phyloP scores from a whole-genome alignment of 2,113 vertebrate genomes.

The Phrynosoma platyrhinos region DNA sequence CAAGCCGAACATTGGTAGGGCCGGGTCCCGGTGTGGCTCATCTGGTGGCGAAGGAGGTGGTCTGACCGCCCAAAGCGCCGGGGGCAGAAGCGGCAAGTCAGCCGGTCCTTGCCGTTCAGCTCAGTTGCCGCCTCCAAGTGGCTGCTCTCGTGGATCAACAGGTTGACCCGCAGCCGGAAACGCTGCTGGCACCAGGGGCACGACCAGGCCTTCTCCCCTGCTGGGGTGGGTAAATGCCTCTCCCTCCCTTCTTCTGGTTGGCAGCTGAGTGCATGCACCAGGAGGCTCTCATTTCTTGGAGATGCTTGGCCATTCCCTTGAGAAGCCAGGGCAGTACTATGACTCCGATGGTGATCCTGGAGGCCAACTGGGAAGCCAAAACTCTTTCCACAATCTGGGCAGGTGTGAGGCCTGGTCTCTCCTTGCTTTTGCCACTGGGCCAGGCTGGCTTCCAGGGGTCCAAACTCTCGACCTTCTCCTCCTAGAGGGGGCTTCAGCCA shows the following conservation, averaged over 20 bases:
- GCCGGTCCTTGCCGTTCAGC: slow-evolving; percentile 49
- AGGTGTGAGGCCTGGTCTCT: slow-evolving; percentile 56
- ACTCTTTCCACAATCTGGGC: slow-evolving; percentile 68
- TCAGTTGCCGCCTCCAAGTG: neutral
- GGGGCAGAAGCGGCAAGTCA: slow-evolving; percentile 26
- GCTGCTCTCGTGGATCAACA: slow-evolving; percentile 26
- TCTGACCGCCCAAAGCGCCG: slow-evolving; percentile 20
- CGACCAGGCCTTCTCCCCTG: slow-evolving; percentile 23
- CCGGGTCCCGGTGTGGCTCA: slow-evolving; percentile 27
- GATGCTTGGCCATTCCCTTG: slow-evolving; percentile 31
- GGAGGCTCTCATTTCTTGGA: slow-evolving; percentile 56
- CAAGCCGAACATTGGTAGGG: slow-evolving; percentile 37
- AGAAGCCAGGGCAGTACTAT: slow-evolving; percentile 58
- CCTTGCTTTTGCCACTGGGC: slow-evolving; percentile 34
- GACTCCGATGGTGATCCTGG: slow-evolving; percentile 67
- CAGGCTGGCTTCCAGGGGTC: slow-evolving; percentile 24
- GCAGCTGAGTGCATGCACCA: slow-evolving; percentile 61
- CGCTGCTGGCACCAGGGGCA: slow-evolving; percentile 35
- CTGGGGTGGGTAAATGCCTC: slow-evolving; percentile 4
- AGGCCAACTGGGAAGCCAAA: slow-evolving; percentile 65
- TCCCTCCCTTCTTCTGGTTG: slow-evolving; percentile 26
- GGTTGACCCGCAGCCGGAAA: slow-evolving; percentile 53
- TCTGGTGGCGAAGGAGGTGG: slow-evolving; percentile 40
- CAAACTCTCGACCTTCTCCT: neutral
- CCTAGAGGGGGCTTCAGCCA: neutral